Evolutionary conservation across 2,113 vertebrate genomes (phyloP), one percentile per base, ranked within the genome.

Genomic region (Poicephalus meyeri): DNA sequence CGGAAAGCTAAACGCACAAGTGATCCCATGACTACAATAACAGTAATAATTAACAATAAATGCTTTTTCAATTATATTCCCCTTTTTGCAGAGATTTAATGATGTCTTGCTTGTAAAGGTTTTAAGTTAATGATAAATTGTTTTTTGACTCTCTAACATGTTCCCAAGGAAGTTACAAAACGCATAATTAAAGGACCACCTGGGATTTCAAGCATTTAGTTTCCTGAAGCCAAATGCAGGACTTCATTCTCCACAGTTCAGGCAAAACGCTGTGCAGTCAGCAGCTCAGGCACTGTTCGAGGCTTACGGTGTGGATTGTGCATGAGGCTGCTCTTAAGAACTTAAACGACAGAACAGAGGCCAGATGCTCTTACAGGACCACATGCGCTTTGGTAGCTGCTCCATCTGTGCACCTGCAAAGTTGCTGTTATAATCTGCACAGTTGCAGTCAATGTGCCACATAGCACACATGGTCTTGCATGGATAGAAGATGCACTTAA

Each of bases 31-130:
- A 89, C 76, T 94, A 16, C 31, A 84, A 2, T 64, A 88, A 78
- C 3, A 71, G 42, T 86, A 92, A 95, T 95, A 73, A 92, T 85
- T 96, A 94, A 91, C 73, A 81, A 41, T 44, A 91, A 79, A 28
- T 44, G 23, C 10, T 84, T 80, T 83, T 71, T 12, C 33, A 91
- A 52, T 77, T 61, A 21, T 37, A 53, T 71, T 63, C 9, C 29
- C 4, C 26, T 69, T 88, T 87, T 55, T 69, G 50, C 39, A 79
- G 80, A 77, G 53, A n/a, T 41, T 82, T 88, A 2, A 3, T 20
- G 26, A 65, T 35, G 28, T 31, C 19, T 86, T 73, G 13, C 31
- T 79, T 61, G 33, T 58, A 56, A 68, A 80, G 21, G 11, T 52
- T 76, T 70, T n/a, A 88, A 70, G 90, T 94, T 94, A 94, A 65